Evolutionary conservation across 1,140 invertebrate species (phyloP).

Genomic region (Microplitis mediator): DNA sequence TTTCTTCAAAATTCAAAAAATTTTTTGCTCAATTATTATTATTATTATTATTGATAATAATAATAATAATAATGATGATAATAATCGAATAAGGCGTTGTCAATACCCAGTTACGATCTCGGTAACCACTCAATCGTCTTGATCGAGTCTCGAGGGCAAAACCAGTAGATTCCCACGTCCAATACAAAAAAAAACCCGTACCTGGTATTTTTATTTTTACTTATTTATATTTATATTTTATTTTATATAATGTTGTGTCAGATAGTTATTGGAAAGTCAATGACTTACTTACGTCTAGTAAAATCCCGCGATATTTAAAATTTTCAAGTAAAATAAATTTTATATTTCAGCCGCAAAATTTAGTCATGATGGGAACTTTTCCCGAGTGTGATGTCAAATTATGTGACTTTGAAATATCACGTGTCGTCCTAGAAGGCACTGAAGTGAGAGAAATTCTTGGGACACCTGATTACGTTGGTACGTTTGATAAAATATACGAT

Average conservation of each 20-base stretch:
- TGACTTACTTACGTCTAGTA: neutral
- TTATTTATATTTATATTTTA: neutral
- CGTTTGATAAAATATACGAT: constrained; percentile 44
- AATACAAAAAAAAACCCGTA: constrained; percentile 7
- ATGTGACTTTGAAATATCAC: constrained; percentile 79
- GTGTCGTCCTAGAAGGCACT: constrained; percentile 69
- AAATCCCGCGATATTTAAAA: no score
- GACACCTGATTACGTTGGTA: constrained; percentile 81
- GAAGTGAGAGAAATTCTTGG: constrained; percentile 79
- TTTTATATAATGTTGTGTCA: neutral
- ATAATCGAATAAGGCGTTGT: neutral
- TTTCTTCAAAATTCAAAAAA: no score
- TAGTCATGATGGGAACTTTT: constrained; percentile 74
- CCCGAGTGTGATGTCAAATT: constrained; percentile 76
- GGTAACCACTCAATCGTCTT: constrained; percentile 15
- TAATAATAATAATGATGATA: neutral
- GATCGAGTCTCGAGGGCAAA: constrained; percentile 5
- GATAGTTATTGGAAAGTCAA: constrained; percentile 20
- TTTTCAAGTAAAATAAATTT: constrained; percentile 13
- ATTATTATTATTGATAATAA: neutral
- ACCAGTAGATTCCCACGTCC: constrained; percentile 18
- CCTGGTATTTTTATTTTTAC: neutral
- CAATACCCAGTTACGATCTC: constrained; percentile 4
- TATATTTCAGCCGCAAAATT: constrained; percentile 73
- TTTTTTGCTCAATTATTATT: neutral